Evolutionary conservation across 2,888 invertebrate genomes (phyloP), one percentile per base, ranked within the genome.

Genomic region (Pyralis farinalis): DNA sequence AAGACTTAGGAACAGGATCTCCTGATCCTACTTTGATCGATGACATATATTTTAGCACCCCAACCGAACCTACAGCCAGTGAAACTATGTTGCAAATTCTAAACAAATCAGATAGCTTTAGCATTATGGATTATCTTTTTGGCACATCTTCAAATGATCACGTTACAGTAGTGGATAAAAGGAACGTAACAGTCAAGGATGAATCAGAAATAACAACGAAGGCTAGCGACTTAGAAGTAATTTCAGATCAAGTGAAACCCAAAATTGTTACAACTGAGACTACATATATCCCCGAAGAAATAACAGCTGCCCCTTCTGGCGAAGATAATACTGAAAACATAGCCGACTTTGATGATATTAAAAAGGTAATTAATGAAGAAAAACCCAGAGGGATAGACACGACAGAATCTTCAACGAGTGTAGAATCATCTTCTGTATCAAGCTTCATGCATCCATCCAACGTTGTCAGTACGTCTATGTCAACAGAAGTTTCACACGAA

Each of bases 401-500:
- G 4, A 66, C 68, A 3, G 63, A 62, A 42, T 40, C 58, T 7
- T 53, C 52, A 8, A 59, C 52, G 7, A 59, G 58, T 52, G 46
- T 76, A 34, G 76, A 82, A 60, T 63, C 68, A 2, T 65, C 86
- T 3, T 74, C 85, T 3, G 61, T 69, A 29, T 85, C 86, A 43
- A 69, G 83, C 53, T 80, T 82, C 64, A 77, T 90, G 89, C 86
- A 87, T 71, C 80, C 91, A 51, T 79, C 86, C 7, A 87, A 90
- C 44, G 79, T 92, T 4, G 74, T 94, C 6, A 92, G 93, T 51
- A 96, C 96, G 0, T 94, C 95, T 1, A 95, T 94, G 63, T 94
- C 95, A 1, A 95, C 95, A 11, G 95, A 95, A 73, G 90, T 95
- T 31, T 94, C 95, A 8, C 94, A 96, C 55, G 95, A 96, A 91